These are phyloP conservation scores for Hydropotes inermis DNA, from an alignment of 2,113 vertebrate species.

Conservation along the genomic window DNA sequence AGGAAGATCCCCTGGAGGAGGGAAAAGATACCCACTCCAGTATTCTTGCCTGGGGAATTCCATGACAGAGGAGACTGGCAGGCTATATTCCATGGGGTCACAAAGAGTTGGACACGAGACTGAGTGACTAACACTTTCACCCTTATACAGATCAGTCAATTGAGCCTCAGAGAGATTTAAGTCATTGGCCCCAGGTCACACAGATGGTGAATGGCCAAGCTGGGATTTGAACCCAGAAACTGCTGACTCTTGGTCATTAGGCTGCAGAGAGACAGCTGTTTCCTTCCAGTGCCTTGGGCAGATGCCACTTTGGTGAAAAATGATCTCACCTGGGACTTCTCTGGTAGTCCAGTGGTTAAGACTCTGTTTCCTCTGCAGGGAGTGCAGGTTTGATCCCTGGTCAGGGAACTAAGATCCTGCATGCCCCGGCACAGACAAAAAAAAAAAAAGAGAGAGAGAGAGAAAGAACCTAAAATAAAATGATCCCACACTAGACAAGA, in stretches of 20 bases:
- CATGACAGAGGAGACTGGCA: background rate
- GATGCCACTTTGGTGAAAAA: background rate
- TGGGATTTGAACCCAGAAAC: background rate
- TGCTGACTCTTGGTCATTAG: background rate
- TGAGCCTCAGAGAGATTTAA: conserved; percentile 19
- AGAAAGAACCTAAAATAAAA: background rate
- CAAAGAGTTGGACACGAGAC: background rate
- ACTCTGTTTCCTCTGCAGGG: background rate
- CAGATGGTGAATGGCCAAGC: background rate
- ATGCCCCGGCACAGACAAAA: background rate
- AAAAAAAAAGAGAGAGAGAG: background rate
- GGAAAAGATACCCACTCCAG: background rate
- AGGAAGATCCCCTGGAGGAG: background rate
- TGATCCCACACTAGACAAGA: background rate
- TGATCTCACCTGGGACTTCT: background rate
- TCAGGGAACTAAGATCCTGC: background rate
- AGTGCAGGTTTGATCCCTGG: background rate
- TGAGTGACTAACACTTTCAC: background rate
- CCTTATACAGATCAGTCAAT: background rate
- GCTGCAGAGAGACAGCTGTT: background rate
- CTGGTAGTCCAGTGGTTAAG: background rate
- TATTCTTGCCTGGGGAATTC: background rate
- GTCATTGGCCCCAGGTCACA: background rate
- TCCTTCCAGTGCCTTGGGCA: background rate
- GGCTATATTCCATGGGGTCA: background rate